Conservation (phyloP, 2,888 invertebrate genomes). For the Athalia cordata region DNA sequence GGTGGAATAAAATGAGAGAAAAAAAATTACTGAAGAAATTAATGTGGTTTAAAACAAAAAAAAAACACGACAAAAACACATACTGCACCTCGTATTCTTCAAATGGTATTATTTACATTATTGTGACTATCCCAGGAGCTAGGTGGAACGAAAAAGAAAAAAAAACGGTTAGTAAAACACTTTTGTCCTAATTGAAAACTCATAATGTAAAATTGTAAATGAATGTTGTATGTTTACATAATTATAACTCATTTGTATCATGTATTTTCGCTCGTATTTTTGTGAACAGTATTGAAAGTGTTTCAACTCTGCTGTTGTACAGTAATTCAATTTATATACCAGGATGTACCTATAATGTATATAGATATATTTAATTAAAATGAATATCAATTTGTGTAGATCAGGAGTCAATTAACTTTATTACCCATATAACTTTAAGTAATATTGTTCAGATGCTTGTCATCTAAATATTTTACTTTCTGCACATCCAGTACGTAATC, state of each 20-base stretch:
- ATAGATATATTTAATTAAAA: conserved; percentile 73
- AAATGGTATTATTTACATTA: conserved; percentile 19
- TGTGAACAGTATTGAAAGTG: conserved; percentile 72
- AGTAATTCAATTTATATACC: conserved; percentile 70
- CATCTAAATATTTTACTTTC: not conserved
- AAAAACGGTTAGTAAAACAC: conserved; percentile 16
- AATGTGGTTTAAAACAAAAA: conserved; percentile 13
- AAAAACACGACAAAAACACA: conserved; percentile 13
- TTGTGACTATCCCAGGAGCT: conserved; percentile 34
- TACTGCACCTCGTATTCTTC: conserved; percentile 14
- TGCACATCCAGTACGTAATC: conserved; percentile 1
- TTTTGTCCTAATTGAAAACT: conserved; percentile 31
- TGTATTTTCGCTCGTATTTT: conserved; percentile 73
- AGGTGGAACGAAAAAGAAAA: conserved; percentile 19
- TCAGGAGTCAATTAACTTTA: not conserved
- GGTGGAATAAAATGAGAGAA: not conserved
- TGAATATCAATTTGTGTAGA: conserved; percentile 71
- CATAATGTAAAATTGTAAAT: conserved; percentile 39
- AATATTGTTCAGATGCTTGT: no score
- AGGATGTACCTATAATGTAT: conserved; percentile 72
- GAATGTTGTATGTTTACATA: conserved; percentile 44
- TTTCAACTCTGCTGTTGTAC: conserved; percentile 65
- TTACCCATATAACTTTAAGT: no score
- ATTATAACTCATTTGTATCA: conserved; percentile 53
- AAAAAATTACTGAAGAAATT: conserved; percentile 12